A percentile compares a stretch with the other conserved stretches of the same genome.
Conservation (phyloP, 2,113 vertebrate genomes). For the Procavia capensis region DNA sequence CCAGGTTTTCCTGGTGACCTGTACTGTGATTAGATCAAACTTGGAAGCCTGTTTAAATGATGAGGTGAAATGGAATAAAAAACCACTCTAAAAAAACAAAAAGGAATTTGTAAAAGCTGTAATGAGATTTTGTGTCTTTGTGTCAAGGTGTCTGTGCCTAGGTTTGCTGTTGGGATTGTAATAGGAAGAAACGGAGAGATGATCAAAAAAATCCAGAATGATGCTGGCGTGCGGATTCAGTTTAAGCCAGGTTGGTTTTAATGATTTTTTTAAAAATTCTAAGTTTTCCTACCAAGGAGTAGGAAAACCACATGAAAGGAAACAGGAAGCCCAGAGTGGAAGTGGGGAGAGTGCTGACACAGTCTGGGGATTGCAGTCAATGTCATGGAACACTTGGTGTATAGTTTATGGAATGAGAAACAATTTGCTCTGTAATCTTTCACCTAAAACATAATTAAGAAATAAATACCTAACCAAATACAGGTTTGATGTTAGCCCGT, state of each 20-base stretch:
- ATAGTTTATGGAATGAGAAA: too few relatives aligned
- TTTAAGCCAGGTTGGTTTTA: constrained; percentile 95
- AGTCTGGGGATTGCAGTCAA: too few relatives aligned
- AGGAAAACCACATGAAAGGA: too few relatives aligned
- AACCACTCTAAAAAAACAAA: background rate
- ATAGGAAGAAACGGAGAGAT: constrained; percentile 99
- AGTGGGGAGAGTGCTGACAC: too few relatives aligned
- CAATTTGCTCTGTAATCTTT: too few relatives aligned
- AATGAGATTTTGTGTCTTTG: constrained; percentile 71
- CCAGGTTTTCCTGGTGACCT: background rate
- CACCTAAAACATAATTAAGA: too few relatives aligned
- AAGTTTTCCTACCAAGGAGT: too few relatives aligned
- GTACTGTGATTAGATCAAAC: background rate
- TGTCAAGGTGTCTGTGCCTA: constrained; percentile 95
- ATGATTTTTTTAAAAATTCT: background rate
- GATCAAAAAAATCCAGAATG: constrained; percentile 99
- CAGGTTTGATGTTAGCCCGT: fast-evolving
- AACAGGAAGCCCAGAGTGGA: too few relatives aligned
- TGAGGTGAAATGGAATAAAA: background rate
- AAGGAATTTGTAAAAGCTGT: constrained; percentile 50
- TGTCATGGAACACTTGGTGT: too few relatives aligned
- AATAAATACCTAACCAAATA: background rate
- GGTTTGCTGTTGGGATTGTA: constrained; percentile 98
- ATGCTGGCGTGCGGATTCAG: constrained; percentile 98
- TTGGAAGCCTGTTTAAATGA: background rate